Evolutionary conservation across 2,888 invertebrate species (phyloP), one percentile per base, ranked within the genome.

Genomic region (Drosophila colorata): DNA sequence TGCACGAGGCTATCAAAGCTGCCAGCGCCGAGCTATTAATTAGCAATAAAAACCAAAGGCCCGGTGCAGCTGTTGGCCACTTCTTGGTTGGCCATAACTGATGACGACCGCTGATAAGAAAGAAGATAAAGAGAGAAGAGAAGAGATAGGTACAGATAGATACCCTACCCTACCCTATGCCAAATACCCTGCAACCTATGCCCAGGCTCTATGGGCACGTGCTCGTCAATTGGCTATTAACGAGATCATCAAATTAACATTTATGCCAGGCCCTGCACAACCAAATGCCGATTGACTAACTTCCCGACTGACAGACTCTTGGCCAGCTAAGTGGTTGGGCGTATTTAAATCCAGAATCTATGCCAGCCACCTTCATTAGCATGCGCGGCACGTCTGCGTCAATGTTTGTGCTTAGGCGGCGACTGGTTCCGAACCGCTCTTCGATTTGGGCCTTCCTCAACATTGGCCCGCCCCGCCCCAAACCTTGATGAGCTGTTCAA

Each of bases 211-310:
- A 11, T n/a, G 48, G 14, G 57, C 77, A 84, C 78, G 81, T 75
- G 64, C 75, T 48, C 52, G 67, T 65, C 74, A 79, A 78, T 82
- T 74, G 79, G 38, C 77, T 59, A 74, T 85, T 79, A 74, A 69
- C 79, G 79, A 82, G 77, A 77, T 85, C 77, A 82, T 85, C 77
- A 85, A 85, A 74, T 68, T 58, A 71, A 58, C 82, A 69, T 82
- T 76, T 73, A 44, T 53, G 40, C 18, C 55, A 25, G 28, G 33
- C 14, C 35, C 9, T 20, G 52, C 23, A 16, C 40, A 60, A 31
- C 55, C 48, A 43, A 66, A 63, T 75, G 52, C 43, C 40, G 33
- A 40, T 38, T 31, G 56, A 43, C 52, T 33, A 48, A 25, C 35
- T 48, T 20, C 13, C 33, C 31, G 18, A 40, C 25, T 33, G 11